Evolutionary conservation across 53 echinoderm and acorn worm genomes (phyloP).

Genomic region (Hippasteria phrygiana): DNA sequence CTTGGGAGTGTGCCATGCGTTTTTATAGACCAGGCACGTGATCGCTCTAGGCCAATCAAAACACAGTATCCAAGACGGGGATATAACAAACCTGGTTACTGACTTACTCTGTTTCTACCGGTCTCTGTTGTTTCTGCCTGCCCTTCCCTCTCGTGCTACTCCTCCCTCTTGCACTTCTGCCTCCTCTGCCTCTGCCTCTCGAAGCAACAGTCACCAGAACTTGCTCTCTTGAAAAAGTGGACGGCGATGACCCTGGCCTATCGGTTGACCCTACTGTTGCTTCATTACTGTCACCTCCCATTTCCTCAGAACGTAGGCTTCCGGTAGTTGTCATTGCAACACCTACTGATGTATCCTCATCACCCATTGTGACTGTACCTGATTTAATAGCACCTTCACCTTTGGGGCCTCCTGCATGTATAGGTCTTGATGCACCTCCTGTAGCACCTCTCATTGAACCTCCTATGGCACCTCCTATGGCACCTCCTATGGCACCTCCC

Average conservation of each 20-base stretch:
- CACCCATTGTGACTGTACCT: background rate
- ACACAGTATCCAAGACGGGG: too few species aligned
- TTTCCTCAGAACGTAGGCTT: too few species aligned
- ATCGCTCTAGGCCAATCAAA: too few species aligned
- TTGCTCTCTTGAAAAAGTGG: background rate
- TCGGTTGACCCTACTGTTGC: too few species aligned
- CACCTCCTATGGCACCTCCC: too few species aligned
- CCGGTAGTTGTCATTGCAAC: too few species aligned
- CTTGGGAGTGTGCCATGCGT: too few species aligned
- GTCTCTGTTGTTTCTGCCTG: slow-evolving; percentile 15
- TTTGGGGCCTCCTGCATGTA: background rate
- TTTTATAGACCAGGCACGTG: too few species aligned
- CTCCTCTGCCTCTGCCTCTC: slow-evolving; percentile 35
- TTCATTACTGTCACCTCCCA: background rate
- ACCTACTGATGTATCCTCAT: background rate
- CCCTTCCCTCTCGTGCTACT: slow-evolving; percentile 26
- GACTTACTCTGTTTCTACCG: slow-evolving; percentile 13
- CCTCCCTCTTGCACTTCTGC: slow-evolving; percentile 26
- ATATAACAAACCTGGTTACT: background rate
- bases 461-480: too few species aligned
- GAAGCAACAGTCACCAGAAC: too few species aligned
- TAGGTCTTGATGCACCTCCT: background rate
- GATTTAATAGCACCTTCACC: background rate
- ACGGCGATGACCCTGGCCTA: too few species aligned
- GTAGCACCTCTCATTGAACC: background rate